Percentiles rank a stretch among this genome's conserved stretches.
phyloP scores from a whole-genome alignment of 2,888 invertebrate genomes.

The Lochmaea capreae region DNA sequence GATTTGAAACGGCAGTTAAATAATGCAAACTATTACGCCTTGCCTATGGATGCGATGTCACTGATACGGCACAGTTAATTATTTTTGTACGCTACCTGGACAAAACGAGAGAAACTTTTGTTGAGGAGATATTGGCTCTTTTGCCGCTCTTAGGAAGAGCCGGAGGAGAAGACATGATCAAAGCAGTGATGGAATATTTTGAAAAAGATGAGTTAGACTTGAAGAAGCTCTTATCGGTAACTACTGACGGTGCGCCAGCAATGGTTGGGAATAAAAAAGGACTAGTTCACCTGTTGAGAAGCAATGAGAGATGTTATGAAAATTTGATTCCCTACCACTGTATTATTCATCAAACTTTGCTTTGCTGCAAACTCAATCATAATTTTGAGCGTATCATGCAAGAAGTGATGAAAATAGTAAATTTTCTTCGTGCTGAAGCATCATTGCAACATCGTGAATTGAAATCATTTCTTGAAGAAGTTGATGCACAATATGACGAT shows the following conservation, averaged over 20 bases:
- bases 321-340: constrained; percentile 27
- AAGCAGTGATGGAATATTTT: constrained; percentile 25
- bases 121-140: constrained; percentile 22
- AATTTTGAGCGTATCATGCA: constrained; percentile 16
- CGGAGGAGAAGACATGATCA: constrained; percentile 29
- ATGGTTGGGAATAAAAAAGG: constrained; percentile 1
- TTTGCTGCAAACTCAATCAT: constrained; percentile 19
- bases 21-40: constrained; percentile 21
- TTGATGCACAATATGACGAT: no score
- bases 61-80: neutral
- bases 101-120: constrained; percentile 21
- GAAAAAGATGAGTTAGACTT: constrained; percentile 24
- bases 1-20: constrained; percentile 25
- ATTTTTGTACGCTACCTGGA: constrained; percentile 22
- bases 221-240: constrained; percentile 24
- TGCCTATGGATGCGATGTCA: constrained; percentile 28
- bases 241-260: constrained; percentile 16
- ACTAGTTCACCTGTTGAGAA: no score
- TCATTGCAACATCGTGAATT: no score
- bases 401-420: no score
- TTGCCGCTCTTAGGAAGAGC: constrained; percentile 26
- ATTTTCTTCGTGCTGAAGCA: no score
- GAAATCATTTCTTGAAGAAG: no score
- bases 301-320: constrained; percentile 8
- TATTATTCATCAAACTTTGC: constrained; percentile 21